Base-by-base conservation (phyloP, 2,888 invertebrate genomes). In the Dryobota labecula region DNA sequence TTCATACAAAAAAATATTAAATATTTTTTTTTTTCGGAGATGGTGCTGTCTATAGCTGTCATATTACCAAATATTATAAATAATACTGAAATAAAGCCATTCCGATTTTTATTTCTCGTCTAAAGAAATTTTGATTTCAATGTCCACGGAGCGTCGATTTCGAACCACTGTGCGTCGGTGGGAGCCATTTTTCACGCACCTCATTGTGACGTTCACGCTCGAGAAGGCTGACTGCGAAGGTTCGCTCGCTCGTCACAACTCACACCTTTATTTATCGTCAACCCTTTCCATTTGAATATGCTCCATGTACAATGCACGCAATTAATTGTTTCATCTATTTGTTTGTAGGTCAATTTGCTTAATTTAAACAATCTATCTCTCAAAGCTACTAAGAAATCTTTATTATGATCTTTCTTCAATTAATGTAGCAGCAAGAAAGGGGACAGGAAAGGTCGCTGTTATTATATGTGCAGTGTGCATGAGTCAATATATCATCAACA, bases 101-200 rank as follows among this genome's bases (percentile, higher is more conserved):
- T n/a, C n/a, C n/a, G n/a, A n/a, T n/a, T n/a, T n/a, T n/a, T n/a
- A n/a, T n/a, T n/a, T n/a, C n/a, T n/a, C n/a, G n/a, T n/a, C n/a
- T n/a, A n/a, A n/a, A n/a, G n/a, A n/a, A n/a, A n/a, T n/a, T n/a
- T n/a, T n/a, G n/a, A n/a, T n/a, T n/a, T n/a, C n/a, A n/a, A n/a
- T n/a, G n/a, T n/a, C n/a, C n/a, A n/a, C n/a, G n/a, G n/a, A n/a
- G n/a, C n/a, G n/a, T n/a, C n/a, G n/a, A n/a, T n/a, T n/a, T n/a
- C n/a, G n/a, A n/a, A n/a, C n/a, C n/a, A n/a, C n/a, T n/a, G n/a
- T n/a, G n/a, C 87, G 88, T 88, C 88, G 85, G 84, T 80, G 85
- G 87, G 87, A 82, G 90, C 90, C 90, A 92, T 94, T 94, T 94
- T 92, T 93, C 92, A 94, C 91, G 87, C 90, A 89, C 86, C 90